phyloP scores from a whole-genome alignment of 1,140 invertebrate genomes.

The Notospermus geniculatus region DNA sequence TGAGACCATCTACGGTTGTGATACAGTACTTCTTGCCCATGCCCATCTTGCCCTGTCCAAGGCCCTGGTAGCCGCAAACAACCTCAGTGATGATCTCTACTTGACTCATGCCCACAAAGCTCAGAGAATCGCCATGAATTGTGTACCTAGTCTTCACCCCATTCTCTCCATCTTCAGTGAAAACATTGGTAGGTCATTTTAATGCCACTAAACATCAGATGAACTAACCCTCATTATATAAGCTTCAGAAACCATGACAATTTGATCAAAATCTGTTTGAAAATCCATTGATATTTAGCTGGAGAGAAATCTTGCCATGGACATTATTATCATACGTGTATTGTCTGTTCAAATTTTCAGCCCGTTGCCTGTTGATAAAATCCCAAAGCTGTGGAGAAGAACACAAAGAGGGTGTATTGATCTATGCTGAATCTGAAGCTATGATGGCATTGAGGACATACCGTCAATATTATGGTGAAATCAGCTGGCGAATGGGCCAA shows the following conservation, averaged over 20 bases:
- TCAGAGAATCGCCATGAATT: conserved; percentile 34
- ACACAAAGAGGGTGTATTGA: conserved; percentile 33
- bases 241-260: not conserved
- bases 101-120: conserved; percentile 40
- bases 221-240: not conserved
- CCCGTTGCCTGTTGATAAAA: conserved; percentile 44
- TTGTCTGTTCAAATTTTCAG: no score
- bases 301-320: no score
- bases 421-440: conserved; percentile 41
- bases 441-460: conserved; percentile 37
- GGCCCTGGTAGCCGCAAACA: conserved; percentile 38
- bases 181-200: conserved; percentile 46
- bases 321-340: no score
- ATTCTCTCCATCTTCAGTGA: conserved; percentile 42
- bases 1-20: conserved; percentile 27
- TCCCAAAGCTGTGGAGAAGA: conserved; percentile 36
- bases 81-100: conserved; percentile 37
- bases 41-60: conserved; percentile 41
- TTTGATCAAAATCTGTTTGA: not conserved
- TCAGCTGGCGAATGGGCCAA: conserved; percentile 43
- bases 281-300: no score
- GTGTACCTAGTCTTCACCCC: conserved; percentile 35
- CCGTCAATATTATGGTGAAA: conserved; percentile 34
- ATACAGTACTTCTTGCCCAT: conserved; percentile 38
- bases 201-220: not conserved